Evolutionary conservation across 2,888 invertebrate species (phyloP).

Genomic region (Leucania comma): DNA sequence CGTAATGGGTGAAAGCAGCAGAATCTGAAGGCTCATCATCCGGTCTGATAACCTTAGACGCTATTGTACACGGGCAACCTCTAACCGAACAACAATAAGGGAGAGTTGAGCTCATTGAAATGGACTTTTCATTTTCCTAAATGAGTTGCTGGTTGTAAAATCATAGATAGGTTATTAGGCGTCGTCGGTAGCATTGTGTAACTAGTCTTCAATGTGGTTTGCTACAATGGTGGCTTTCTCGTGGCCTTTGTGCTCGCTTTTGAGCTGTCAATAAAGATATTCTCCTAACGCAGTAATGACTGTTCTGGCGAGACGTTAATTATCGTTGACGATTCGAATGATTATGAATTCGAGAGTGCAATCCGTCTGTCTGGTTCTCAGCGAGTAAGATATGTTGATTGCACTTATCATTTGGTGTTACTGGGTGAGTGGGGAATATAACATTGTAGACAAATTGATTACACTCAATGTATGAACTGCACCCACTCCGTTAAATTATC

Average conservation of each 20-base stretch:
- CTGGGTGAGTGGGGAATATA: constrained; percentile 54
- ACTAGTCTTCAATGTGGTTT: constrained; percentile 77
- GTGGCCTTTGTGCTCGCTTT: constrained; percentile 76
- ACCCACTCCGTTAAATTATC: not conserved
- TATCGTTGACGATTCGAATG: constrained; percentile 73
- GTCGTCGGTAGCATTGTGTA: constrained; percentile 82
- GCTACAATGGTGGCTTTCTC: constrained; percentile 84
- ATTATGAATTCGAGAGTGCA: constrained; percentile 69
- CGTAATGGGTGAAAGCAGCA: constrained; percentile 88
- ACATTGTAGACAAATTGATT: not conserved
- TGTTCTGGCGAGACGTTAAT: constrained; percentile 77
- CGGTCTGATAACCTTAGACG: constrained; percentile 88
- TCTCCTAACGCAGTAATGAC: constrained; percentile 78
- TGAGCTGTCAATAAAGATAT: constrained; percentile 86
- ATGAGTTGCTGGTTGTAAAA: constrained; percentile 84
- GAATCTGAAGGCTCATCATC: constrained; percentile 86
- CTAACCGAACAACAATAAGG: constrained; percentile 80
- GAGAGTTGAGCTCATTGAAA: constrained; percentile 81
- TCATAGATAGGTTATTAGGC: constrained; percentile 82
- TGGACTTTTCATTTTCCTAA: constrained; percentile 87
- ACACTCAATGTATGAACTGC: not conserved
- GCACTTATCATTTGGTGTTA: constrained; percentile 57
- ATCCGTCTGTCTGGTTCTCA: constrained; percentile 62
- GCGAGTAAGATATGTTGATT: constrained; percentile 49
- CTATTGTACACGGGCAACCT: constrained; percentile 82